A percentile compares a stretch with the other conserved stretches of the same genome.
These are phyloP conservation scores for Tachystola acroxantha DNA, from an alignment of 2,888 invertebrate genomes.

Conservation along the genomic window DNA sequence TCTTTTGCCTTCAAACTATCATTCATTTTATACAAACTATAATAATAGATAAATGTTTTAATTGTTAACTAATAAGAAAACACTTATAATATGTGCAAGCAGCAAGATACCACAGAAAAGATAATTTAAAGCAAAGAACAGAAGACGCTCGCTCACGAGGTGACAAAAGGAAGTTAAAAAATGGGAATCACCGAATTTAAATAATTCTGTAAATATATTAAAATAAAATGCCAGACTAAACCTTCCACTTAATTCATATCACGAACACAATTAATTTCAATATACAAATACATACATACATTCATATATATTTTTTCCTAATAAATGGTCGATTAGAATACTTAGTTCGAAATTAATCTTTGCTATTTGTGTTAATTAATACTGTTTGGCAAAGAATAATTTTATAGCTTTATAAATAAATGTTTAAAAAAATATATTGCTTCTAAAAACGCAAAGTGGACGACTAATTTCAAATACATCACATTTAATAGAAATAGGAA, in stretches of 20 bases:
- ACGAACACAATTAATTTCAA: slow-evolving; percentile 18
- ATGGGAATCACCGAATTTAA: not conserved
- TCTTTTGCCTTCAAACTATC: no score
- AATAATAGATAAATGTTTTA: no score
- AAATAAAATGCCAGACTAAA: slow-evolving; percentile 38
- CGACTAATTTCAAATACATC: slow-evolving; percentile 54
- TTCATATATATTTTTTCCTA: slow-evolving; percentile 7
- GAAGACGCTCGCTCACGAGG: no score
- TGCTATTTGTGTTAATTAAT: slow-evolving; percentile 26
- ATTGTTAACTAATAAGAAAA: no score
- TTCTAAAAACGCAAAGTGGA: slow-evolving; percentile 50
- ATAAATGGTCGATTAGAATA: not conserved
- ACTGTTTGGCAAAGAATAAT: slow-evolving; percentile 39
- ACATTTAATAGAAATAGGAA: slow-evolving; percentile 44
- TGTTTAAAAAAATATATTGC: slow-evolving; percentile 49
- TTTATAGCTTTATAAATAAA: slow-evolving; percentile 55
- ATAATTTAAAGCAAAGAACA: no score
- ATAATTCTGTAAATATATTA: slow-evolving; percentile 39
- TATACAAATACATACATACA: slow-evolving; percentile 9
- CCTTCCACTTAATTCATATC: slow-evolving; percentile 18
- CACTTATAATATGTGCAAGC: no score
- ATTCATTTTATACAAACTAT: no score
- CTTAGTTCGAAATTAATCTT: not conserved
- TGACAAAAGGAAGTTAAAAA: not conserved
- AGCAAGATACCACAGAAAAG: no score